Percentiles rank a stretch among this genome's conserved stretches.
Conservation (phyloP, 1,140 invertebrate genomes). For the Maniola jurtina region DNA sequence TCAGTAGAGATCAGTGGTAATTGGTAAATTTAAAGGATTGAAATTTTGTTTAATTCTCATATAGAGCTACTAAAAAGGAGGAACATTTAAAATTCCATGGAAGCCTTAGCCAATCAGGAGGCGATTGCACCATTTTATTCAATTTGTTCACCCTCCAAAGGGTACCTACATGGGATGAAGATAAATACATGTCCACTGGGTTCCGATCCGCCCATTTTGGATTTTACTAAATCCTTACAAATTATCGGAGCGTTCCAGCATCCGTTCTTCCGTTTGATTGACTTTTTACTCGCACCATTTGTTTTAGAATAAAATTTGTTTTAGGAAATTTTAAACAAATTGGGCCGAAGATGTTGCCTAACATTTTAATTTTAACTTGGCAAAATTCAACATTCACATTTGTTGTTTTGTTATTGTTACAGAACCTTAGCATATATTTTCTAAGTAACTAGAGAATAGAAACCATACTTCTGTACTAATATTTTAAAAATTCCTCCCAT, state of each 20-base stretch:
- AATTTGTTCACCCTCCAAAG: constrained; percentile 35
- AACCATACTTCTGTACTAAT: too few relatives aligned
- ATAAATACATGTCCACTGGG: constrained; percentile 34
- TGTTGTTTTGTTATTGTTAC: background rate
- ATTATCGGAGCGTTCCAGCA: constrained; percentile 29
- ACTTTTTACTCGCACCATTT: constrained; percentile 20
- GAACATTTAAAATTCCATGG: background rate
- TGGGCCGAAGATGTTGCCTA: background rate
- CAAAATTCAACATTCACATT: background rate
- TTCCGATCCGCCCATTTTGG: constrained; percentile 30
- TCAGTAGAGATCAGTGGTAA: too few relatives aligned
- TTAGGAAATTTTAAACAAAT: constrained; percentile 1
- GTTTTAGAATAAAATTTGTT: constrained; percentile 13
- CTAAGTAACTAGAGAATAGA: too few relatives aligned
- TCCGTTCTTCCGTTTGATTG: constrained; percentile 19
- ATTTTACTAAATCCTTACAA: constrained; percentile 36
- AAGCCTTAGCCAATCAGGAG: constrained; percentile 13
- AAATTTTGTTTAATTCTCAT: too few relatives aligned
- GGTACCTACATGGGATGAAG: constrained; percentile 31
- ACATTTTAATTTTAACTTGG: background rate
- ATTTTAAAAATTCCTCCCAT: too few relatives aligned
- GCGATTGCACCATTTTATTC: constrained; percentile 32
- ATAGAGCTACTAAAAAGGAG: background rate
- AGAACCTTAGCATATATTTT: too few relatives aligned
- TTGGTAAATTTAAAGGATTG: too few relatives aligned